Conservation (phyloP, 2,888 invertebrate species). For the Hofmannophila pseudospretella region DNA sequence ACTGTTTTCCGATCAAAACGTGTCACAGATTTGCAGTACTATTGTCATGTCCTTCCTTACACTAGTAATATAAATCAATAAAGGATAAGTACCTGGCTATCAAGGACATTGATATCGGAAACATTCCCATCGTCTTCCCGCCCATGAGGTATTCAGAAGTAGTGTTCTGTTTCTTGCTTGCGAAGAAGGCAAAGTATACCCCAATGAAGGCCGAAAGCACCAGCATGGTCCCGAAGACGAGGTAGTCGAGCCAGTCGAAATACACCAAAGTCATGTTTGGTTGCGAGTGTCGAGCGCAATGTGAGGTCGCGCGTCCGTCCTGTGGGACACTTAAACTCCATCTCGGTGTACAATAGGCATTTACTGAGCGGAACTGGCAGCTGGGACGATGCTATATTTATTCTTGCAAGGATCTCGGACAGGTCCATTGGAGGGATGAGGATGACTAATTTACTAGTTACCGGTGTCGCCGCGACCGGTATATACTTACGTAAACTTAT, state of each 20-base stretch:
- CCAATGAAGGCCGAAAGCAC: conserved; percentile 82
- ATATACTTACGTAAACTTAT: conserved; percentile 12
- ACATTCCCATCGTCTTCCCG: conserved; percentile 86
- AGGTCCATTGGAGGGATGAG: conserved; percentile 54
- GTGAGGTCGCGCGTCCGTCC: conserved; percentile 42
- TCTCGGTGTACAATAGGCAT: conserved; percentile 51
- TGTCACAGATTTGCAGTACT: no score
- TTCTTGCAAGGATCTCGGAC: conserved; percentile 57
- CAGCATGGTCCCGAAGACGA: conserved; percentile 82
- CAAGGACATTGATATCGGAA: conserved; percentile 87
- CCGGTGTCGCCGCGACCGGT: conserved; percentile 30
- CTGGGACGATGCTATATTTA: conserved; percentile 55
- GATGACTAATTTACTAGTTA: conserved; percentile 52
- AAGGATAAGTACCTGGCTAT: conserved; percentile 80
- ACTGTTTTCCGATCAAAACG: no score
- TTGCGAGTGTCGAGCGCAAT: conserved; percentile 12
- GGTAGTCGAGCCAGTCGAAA: conserved; percentile 81
- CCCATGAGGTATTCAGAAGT: conserved; percentile 86
- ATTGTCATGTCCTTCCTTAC: no score
- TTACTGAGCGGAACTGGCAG: conserved; percentile 50
- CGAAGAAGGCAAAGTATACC: conserved; percentile 84
- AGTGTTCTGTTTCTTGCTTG: conserved; percentile 82
- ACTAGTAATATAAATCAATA: background rate
- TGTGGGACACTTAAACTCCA: conserved; percentile 43
- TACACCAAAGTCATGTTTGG: conserved; percentile 53